A percentile compares a stretch with the other conserved stretches of the same genome.
phyloP scores from a whole-genome alignment of 2,797 vertebrate species.

The Xenopus petersii region DNA sequence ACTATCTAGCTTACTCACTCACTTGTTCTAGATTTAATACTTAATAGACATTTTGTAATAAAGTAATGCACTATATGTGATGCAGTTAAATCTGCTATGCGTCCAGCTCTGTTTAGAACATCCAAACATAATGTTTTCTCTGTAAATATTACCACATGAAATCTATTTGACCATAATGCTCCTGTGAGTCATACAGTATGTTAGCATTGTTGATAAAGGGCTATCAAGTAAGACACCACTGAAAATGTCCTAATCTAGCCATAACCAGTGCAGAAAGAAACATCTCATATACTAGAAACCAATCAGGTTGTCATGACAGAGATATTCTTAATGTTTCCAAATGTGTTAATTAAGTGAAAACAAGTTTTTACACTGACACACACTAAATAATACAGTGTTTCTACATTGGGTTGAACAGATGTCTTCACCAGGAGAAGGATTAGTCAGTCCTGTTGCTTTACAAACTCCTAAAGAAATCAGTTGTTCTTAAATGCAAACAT shows the following conservation, averaged over 20 bases:
- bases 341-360: constrained; percentile 47
- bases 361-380: constrained; percentile 30
- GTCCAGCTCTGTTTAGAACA: no score
- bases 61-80: no score
- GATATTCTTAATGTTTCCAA: constrained; percentile 27
- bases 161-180: not conserved
- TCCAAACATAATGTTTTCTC: no score
- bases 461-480: not conserved
- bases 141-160: no score
- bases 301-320: constrained; percentile 30
- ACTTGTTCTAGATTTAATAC: no score
- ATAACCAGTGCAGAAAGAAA: constrained; percentile 9
- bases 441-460: constrained; percentile 18
- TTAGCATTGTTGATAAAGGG: not conserved
- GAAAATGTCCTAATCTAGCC: not conserved
- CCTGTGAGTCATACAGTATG: not conserved
- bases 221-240: not conserved
- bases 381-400: constrained; percentile 45
- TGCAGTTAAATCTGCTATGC: no score
- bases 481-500: not conserved
- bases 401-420: constrained; percentile 38
- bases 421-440: constrained; percentile 25
- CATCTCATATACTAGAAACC: constrained; percentile 31
- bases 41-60: no score
- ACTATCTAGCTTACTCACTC: no score